Evolutionary conservation across 2,797 vertebrate species (phyloP).

Genomic region (Enteromius thamalakanensis): DNA sequence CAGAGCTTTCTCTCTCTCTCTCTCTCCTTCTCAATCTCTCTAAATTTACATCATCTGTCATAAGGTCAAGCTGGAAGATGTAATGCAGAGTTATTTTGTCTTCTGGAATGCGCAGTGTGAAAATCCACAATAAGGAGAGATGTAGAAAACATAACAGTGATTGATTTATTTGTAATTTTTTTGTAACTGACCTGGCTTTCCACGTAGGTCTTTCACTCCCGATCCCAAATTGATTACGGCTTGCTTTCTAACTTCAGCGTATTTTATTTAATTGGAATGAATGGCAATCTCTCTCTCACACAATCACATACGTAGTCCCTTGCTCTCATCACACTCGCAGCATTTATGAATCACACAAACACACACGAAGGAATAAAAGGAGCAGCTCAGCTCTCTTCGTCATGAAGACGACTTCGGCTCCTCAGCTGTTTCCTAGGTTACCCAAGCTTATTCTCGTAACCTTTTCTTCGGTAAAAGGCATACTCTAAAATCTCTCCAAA

Average conservation of each 20-base stretch:
- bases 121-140: slow-evolving; percentile 3
- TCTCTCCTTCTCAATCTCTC: slow-evolving; percentile 33
- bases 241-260: slow-evolving; percentile 27
- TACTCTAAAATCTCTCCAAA: slow-evolving; percentile 53
- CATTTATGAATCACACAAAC: slow-evolving; percentile 59
- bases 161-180: not conserved
- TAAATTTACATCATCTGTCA: slow-evolving; percentile 35
- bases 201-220: not conserved
- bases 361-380: slow-evolving; percentile 47
- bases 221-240: not conserved
- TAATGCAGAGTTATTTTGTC: not conserved
- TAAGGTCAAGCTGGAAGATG: slow-evolving; percentile 16
- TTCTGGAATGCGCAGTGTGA: slow-evolving; percentile 10
- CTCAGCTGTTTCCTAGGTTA: slow-evolving; percentile 64
- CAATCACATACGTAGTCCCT: slow-evolving; percentile 14
- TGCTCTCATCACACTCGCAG: slow-evolving; percentile 20
- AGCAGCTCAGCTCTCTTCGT: slow-evolving; percentile 41
- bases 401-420: slow-evolving; percentile 45
- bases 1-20: not conserved
- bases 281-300: slow-evolving; percentile 19
- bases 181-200: slow-evolving; percentile 18
- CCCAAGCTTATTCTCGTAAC: slow-evolving; percentile 62
- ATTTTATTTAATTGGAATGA: slow-evolving; percentile 36
- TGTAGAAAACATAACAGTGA: slow-evolving; percentile 3
- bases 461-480: slow-evolving; percentile 59